Evolutionary conservation across 2,113 vertebrate genomes (phyloP).

Genomic region (Barnardius zonarius): DNA sequence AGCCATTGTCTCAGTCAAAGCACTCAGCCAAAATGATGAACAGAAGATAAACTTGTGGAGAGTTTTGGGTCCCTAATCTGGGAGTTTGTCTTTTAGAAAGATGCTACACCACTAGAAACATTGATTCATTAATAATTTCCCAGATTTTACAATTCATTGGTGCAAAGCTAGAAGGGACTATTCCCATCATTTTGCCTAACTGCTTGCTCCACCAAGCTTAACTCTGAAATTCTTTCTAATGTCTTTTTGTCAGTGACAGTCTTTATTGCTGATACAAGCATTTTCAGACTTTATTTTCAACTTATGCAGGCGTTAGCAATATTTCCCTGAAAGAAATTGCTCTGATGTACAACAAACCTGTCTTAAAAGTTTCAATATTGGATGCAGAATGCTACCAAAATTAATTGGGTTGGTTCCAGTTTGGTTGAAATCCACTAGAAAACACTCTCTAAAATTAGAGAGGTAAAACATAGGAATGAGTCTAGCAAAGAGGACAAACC

Average conservation of each 20-base stretch:
- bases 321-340: neutral
- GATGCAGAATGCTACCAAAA: neutral
- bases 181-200: neutral
- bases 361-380: neutral
- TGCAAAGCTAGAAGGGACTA: neutral
- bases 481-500: neutral
- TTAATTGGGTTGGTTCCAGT: slow-evolving; percentile 3
- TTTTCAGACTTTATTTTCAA: slow-evolving; percentile 11
- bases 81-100: neutral
- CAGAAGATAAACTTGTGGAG: neutral
- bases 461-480: neutral
- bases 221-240: neutral
- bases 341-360: neutral
- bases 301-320: slow-evolving; percentile 33
- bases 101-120: neutral
- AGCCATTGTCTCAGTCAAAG: neutral
- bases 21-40: neutral
- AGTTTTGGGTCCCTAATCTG: neutral
- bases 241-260: neutral
- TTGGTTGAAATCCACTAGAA: slow-evolving; percentile 6
- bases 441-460: neutral
- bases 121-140: neutral
- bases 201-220: neutral
- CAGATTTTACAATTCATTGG: neutral
- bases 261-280: neutral